Percentiles rank a stretch among this genome's conserved stretches.
phyloP scores from a whole-genome alignment of 2,888 invertebrate species.

The Apoda limacodes region DNA sequence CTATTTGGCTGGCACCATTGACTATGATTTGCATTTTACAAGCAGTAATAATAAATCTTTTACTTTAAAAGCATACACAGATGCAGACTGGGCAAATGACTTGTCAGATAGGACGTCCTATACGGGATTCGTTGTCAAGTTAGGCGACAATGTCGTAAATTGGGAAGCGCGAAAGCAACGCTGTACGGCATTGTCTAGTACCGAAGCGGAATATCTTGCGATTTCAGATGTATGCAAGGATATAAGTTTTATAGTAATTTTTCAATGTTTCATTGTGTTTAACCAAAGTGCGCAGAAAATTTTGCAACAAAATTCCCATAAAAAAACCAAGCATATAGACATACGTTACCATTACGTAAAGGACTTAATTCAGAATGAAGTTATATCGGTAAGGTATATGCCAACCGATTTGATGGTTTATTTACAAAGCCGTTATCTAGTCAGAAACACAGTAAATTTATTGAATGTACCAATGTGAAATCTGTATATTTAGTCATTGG shows the following conservation, averaged over 20 bases:
- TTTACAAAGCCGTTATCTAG: background rate
- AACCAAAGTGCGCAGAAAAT: constrained; percentile 13
- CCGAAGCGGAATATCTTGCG: constrained; percentile 12
- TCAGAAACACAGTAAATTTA: background rate
- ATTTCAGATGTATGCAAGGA: constrained; percentile 12
- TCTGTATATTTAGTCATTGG: too few species aligned
- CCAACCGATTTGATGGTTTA: background rate
- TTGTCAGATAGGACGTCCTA: constrained; percentile 9
- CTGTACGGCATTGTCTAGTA: constrained; percentile 9
- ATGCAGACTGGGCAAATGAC: constrained; percentile 14
- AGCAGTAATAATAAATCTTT: constrained; percentile 3
- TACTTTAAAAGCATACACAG: constrained; percentile 10
- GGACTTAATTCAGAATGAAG: background rate
- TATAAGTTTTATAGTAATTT: constrained; percentile 7
- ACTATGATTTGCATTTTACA: constrained; percentile 10
- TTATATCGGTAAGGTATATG: background rate
- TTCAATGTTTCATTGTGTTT: constrained; percentile 8
- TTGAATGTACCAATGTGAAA: background rate
- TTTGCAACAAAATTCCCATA: constrained; percentile 12
- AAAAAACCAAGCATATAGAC: constrained; percentile 12
- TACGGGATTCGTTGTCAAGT: constrained; percentile 9
- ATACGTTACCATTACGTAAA: constrained; percentile 1
- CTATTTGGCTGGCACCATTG: constrained; percentile 15
- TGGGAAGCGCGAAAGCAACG: constrained; percentile 15
- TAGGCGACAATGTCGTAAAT: constrained; percentile 6